These are phyloP conservation scores for Oryzias javanicus DNA, from an alignment of 2,113 vertebrate genomes.

Conservation along the genomic window DNA sequence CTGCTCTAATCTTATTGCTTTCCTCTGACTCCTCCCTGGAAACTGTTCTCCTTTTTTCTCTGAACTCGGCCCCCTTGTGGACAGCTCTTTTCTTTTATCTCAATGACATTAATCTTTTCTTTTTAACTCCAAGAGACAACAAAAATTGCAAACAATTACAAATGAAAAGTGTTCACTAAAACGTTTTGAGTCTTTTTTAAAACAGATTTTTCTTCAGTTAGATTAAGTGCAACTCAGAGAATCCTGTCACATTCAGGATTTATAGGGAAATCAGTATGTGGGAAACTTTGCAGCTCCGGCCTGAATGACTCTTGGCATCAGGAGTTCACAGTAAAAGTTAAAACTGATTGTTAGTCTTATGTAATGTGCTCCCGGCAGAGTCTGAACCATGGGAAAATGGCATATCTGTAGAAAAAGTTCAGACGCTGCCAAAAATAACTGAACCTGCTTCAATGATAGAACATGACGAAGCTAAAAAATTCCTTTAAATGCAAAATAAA, in stretches of 20 bases:
- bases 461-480: background rate
- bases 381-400: conserved; percentile 33
- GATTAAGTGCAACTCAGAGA: background rate
- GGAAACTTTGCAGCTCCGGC: conserved; percentile 3
- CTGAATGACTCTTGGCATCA: conserved; percentile 34
- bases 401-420: background rate
- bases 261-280: conserved; percentile 19
- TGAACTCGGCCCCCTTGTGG: conserved; percentile 51
- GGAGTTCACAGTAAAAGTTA: conserved; percentile 8
- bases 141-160: conserved; percentile 21
- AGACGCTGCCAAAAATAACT: background rate
- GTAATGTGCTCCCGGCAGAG: conserved; percentile 8
- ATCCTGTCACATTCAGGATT: background rate
- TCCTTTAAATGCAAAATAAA: background rate
- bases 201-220: background rate
- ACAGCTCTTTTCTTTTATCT: background rate
- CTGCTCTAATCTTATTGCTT: conserved; percentile 4
- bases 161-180: background rate
- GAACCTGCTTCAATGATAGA: background rate
- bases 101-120: background rate
- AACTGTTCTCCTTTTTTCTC: background rate
- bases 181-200: too few relatives aligned
- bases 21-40: background rate
- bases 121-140: conserved; percentile 5
- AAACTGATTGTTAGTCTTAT: conserved; percentile 19